phyloP scores from a whole-genome alignment of 2,888 invertebrate genomes.

The Clitarchus hookeri region DNA sequence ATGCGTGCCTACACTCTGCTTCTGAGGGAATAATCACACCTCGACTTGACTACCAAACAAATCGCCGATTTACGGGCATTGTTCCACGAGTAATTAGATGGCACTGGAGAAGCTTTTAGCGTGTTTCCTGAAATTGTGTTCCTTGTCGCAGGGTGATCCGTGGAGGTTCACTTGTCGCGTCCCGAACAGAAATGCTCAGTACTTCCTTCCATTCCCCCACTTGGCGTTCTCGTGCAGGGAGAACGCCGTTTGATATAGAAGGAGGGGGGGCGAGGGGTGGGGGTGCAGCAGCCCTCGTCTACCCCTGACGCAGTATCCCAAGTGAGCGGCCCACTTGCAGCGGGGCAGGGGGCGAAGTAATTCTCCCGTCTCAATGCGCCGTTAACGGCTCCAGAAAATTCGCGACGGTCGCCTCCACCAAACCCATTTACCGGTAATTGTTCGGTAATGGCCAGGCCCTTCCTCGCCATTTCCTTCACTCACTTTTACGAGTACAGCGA shows the following conservation, averaged over 20 bases:
- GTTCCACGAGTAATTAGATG: too few relatives aligned
- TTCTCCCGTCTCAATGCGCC: not conserved
- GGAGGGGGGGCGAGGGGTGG: too few relatives aligned
- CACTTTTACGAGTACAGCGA: not conserved
- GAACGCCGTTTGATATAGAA: too few relatives aligned
- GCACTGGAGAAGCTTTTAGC: not conserved
- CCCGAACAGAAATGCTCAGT: not conserved
- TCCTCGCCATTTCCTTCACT: not conserved
- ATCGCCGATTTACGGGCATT: too few relatives aligned
- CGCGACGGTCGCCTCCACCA: not conserved
- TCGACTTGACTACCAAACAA: too few relatives aligned
- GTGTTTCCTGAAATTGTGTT: not conserved
- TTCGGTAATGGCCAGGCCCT: not conserved
- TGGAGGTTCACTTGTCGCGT: not conserved
- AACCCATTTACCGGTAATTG: slow-evolving; percentile 14
- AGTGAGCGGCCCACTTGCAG: not conserved
- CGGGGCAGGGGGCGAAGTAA: not conserved
- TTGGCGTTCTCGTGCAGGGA: not conserved
- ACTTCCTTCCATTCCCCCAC: not conserved
- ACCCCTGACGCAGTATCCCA: not conserved
- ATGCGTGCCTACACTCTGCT: too few relatives aligned
- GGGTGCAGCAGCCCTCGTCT: not conserved
- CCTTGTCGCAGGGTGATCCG: not conserved
- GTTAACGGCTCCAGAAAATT: not conserved
- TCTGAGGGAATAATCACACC: too few relatives aligned